Conservation (phyloP, 2,888 invertebrate genomes). For the Pollenia labialis region DNA sequence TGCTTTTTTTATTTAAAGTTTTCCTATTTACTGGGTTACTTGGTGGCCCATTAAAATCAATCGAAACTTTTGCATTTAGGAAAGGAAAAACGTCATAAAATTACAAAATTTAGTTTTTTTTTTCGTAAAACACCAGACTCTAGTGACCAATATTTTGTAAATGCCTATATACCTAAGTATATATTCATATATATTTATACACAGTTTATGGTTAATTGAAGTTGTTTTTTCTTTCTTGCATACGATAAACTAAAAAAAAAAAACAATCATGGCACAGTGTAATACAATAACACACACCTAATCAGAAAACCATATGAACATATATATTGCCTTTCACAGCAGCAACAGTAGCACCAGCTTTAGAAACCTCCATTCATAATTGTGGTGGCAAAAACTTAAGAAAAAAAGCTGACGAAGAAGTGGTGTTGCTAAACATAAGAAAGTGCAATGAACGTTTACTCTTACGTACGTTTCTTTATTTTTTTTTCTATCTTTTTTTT, state of each 20-base stretch:
- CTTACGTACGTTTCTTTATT: slow-evolving; percentile 64
- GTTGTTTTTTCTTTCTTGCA: slow-evolving; percentile 23
- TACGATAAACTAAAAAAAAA: slow-evolving; percentile 12
- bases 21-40: slow-evolving; percentile 53
- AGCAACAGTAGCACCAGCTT: slow-evolving; percentile 15
- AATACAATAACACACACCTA: slow-evolving; percentile 56
- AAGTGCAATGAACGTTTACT: slow-evolving; percentile 72
- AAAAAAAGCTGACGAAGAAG: slow-evolving; percentile 39
- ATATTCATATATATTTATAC: slow-evolving; percentile 25
- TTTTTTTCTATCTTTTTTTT: not conserved
- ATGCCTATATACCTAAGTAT: not conserved
- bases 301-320: slow-evolving; percentile 16
- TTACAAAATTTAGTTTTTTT: slow-evolving; percentile 14
- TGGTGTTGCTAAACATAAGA: slow-evolving; percentile 65
- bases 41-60: slow-evolving; percentile 57
- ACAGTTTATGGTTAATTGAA: slow-evolving; percentile 32
- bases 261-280: slow-evolving; percentile 17
- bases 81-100: slow-evolving; percentile 32
- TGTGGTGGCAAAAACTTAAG: not conserved
- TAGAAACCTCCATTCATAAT: slow-evolving; percentile 31
- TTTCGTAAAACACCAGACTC: not conserved
- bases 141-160: slow-evolving; percentile 65
- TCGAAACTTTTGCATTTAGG: slow-evolving; percentile 6
- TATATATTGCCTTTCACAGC: slow-evolving; percentile 63
- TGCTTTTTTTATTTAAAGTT: not conserved